These are phyloP conservation scores for Cartodere bifasciata DNA, from an alignment of 2,888 invertebrate species.

Conservation along the genomic window DNA sequence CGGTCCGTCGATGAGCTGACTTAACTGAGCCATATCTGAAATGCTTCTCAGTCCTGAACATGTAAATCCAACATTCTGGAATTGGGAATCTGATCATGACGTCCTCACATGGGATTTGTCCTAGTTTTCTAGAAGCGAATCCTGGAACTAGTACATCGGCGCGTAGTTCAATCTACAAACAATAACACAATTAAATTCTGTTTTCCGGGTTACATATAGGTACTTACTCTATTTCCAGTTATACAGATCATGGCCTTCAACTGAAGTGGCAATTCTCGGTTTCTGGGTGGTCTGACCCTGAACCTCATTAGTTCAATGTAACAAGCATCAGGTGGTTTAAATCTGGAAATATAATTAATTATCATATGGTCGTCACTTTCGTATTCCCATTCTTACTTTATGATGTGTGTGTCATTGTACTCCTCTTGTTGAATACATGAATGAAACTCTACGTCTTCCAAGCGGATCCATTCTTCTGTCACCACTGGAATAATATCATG, in stretches of 20 bases:
- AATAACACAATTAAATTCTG: constrained; percentile 3
- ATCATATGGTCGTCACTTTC: no score
- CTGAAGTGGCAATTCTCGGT: constrained; percentile 92
- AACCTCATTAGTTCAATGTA: constrained; percentile 95
- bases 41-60: constrained; percentile 96
- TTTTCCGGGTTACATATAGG: neutral
- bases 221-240: constrained; percentile 62
- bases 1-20: constrained; percentile 75
- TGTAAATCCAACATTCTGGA: constrained; percentile 98
- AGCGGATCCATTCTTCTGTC: constrained; percentile 98
- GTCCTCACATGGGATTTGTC: constrained; percentile 95
- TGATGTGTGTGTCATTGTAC: constrained; percentile 72
- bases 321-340: constrained; percentile 94
- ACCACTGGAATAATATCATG: constrained; percentile 98
- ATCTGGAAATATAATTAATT: constrained; percentile 50
- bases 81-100: constrained; percentile 93
- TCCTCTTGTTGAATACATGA: constrained; percentile 84
- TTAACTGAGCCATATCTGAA: constrained; percentile 97
- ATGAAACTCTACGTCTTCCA: constrained; percentile 91
- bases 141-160: constrained; percentile 95
- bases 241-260: constrained; percentile 82
- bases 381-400: constrained; percentile 57
- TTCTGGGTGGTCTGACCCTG: constrained; percentile 87
- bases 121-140: constrained; percentile 88
- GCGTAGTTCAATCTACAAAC: constrained; percentile 70